Base-by-base conservation (phyloP, 2,797 vertebrate genomes). In the Neosalanx taihuensis region DNA sequence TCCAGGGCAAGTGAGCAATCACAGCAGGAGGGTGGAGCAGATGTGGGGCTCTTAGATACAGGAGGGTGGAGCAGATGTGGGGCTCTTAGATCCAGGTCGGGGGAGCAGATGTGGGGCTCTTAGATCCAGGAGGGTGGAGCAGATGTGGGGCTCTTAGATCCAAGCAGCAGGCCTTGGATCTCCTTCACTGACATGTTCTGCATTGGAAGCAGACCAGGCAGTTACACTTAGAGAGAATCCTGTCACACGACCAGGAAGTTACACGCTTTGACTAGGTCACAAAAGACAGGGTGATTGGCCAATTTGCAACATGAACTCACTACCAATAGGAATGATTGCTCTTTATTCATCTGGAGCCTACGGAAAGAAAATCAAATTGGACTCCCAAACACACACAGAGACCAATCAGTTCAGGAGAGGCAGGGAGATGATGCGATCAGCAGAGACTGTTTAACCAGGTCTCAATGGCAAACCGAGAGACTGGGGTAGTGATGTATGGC, bases 171-270 rank as follows among this genome's bases (percentile, higher is more conserved):
- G 7, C 37, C 37, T 41, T 10, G 37, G 37, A 41, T 12, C 85
- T 84, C 84, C 85, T 85, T 77, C 64, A 49, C 7, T 67, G 82
- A 76, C 69, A 77, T 77, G 79, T 85, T 85, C 78, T 74, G 67
- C 73, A 81, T 78, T 46, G 41, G 41, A 46, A 46, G 9, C 12
- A 9, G 41, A 46, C 41, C 41, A 46, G 41, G 7, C 9, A 9
- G 41, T 3, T 3, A 46, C 2, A 12, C 41, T 13, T 46, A 46
- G 9, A 46, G 10, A 12, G 41, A 46, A 41, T 41, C 37, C 37
- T 13, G 41, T 13, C 41, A 12, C 10, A 46, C 1, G 7, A 41
- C 9, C 37, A 41, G 41, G 41, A 46, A 46, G 41, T 46, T 13
- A 46, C 41, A 46, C 3, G 41, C 41, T 46, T 46, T 46, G 41